Evolutionary conservation across 2,113 vertebrate genomes (phyloP).

Genomic region (Egretta garzetta): DNA sequence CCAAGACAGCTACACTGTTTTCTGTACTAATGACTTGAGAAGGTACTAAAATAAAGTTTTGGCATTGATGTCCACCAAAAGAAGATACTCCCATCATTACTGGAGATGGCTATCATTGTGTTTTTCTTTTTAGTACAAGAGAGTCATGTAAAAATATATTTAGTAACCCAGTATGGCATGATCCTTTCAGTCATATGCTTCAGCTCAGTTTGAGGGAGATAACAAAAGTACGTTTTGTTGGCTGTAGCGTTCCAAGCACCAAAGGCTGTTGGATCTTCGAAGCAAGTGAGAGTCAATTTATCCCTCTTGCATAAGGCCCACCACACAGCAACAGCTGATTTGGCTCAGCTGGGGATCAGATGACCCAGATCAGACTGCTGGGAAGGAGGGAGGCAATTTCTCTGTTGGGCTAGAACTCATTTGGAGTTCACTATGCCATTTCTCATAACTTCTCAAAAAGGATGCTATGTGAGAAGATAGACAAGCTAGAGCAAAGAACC

Average conservation of each 20-base stretch:
- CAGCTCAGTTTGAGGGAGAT: background rate
- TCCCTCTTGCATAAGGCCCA: background rate
- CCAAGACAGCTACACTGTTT: conserved; percentile 20
- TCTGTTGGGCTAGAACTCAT: background rate
- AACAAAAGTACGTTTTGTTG: background rate
- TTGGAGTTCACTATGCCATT: background rate
- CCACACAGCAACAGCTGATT: background rate
- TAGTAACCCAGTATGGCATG: background rate
- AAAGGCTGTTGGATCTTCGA: background rate
- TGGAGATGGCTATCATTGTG: background rate
- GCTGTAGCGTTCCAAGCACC: background rate
- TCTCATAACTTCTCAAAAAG: background rate
- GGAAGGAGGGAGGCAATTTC: background rate
- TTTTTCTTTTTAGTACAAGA: background rate
- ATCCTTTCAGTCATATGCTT: background rate
- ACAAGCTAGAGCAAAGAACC: background rate
- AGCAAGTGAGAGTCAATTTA: background rate
- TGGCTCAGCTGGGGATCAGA: conserved; percentile 33
- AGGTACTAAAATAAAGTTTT: conserved; percentile 32
- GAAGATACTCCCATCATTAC: background rate
- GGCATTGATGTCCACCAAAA: background rate
- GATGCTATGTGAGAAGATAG: background rate
- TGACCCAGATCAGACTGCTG: background rate
- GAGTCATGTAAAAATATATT: background rate
- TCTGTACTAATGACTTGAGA: background rate